Evolutionary conservation across 2,797 vertebrate genomes (phyloP), one percentile per base, ranked within the genome.

Genomic region (Molothrus aeneus): DNA sequence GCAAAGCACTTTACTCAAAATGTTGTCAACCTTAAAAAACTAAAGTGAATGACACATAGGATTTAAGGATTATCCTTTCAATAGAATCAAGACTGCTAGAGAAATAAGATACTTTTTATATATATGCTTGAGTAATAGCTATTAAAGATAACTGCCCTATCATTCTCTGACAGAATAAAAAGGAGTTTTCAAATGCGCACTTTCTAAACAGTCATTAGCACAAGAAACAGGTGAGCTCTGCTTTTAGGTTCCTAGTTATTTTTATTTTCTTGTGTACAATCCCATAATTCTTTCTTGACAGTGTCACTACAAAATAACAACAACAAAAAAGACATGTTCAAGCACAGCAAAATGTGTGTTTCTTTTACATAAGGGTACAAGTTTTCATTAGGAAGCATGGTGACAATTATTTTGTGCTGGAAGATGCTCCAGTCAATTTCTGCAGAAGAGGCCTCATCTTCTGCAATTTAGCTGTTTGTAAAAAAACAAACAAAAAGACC

Each of bases 21-120:
- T n/a, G 10, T 51, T 61, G 66, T 86, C 61, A 47, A 29, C 29
- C 54, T 94, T 80, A 69, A 78, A 93, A 82, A 71, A 31, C 29
- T 70, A 2, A 84, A 86, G 17, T 80, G 73, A 86, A 60, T n/a
- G 72, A 70, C 43, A 60, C 8, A 6, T 42, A 88, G n/a, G 34
- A 26, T 92, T 89, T 91, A 66, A 92, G 60, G 87, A 93, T 88
- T 80, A 70, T 94, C 68, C 74, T 31, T 91, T 96, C 86, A 59
- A 86, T 89, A 80, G 38, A 77, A 64, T 80, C 93, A 81, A 5
- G 3, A 85, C 53, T 94, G 24, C 48, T 92, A 53, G 45, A 95
- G 74, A 80, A 81, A 32, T 34, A 56, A 90, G 48, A 36, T 81
- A 80, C n/a, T 72, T 79, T 93, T 51, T 82, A 50, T 75, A 6